Percentiles rank a stretch among this genome's conserved stretches.
Conservation (phyloP, 2,797 vertebrate species). For the Furcifer pardalis region DNA sequence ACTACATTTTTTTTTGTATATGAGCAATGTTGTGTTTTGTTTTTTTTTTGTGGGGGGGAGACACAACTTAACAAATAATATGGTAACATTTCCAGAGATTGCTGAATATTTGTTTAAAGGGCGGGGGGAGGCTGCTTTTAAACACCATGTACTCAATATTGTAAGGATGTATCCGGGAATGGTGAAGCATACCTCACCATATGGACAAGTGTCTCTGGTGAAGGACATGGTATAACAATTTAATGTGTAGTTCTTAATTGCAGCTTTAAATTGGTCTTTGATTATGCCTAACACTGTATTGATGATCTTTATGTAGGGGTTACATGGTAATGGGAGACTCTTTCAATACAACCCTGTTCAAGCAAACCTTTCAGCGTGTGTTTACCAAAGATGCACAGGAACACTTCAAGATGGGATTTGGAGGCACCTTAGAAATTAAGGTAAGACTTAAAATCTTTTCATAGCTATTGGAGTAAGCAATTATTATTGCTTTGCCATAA, state of each 20-base stretch:
- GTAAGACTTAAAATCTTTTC: constrained; percentile 71
- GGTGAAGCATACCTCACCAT: background rate
- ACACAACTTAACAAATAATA: background rate
- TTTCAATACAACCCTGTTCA: constrained; percentile 97
- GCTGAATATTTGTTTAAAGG: background rate
- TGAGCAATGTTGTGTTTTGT: no score
- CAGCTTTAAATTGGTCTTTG: constrained; percentile 1
- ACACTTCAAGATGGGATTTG: constrained; percentile 95
- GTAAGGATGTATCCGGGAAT: background rate
- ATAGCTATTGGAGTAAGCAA: background rate
- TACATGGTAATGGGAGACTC: constrained; percentile 99
- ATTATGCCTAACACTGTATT: background rate
- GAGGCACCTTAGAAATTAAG: constrained; percentile 95
- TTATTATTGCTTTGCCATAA: background rate
- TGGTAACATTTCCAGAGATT: background rate
- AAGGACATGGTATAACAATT: background rate
- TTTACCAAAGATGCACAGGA: constrained; percentile 94
- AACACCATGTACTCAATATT: background rate
- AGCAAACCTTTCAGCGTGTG: constrained; percentile 97
- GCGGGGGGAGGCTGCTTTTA: background rate
- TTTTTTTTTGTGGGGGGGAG: no score
- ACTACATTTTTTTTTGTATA: background rate
- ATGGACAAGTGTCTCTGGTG: background rate
- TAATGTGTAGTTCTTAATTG: background rate
- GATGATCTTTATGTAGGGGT: constrained; percentile 78